phyloP scores from a whole-genome alignment of 2,797 vertebrate genomes.

The Hybognathus amarus region DNA sequence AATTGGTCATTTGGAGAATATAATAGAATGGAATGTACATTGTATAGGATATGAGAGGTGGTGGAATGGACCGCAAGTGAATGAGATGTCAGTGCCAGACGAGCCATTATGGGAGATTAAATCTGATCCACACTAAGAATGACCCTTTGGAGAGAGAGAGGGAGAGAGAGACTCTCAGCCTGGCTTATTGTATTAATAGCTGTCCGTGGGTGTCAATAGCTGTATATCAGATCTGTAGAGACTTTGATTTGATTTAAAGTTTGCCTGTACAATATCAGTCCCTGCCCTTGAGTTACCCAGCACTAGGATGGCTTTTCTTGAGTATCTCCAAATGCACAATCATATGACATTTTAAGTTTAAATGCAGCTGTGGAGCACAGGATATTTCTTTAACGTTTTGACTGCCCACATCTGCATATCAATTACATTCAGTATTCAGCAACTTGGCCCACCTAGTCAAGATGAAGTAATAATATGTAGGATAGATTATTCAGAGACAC shows the following conservation, averaged over 20 bases:
- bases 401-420: not conserved
- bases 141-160: conserved; percentile 44
- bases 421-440: not conserved
- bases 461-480: not conserved
- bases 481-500: not conserved
- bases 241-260: conserved; percentile 53
- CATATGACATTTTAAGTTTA: not conserved
- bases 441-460: not conserved
- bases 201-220: conserved; percentile 51
- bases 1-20: not conserved
- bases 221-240: conserved; percentile 56
- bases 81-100: conserved; percentile 46
- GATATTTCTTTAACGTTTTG: not conserved
- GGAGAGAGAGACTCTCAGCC: not conserved
- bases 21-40: not conserved
- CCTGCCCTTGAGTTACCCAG: conserved; percentile 17
- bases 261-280: conserved; percentile 16
- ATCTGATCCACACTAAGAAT: conserved; percentile 47
- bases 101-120: conserved; percentile 62
- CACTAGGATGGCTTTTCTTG: conserved; percentile 1
- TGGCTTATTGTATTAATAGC: conserved; percentile 52
- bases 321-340: conserved; percentile 4
- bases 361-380: not conserved
- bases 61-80: conserved; percentile 3
- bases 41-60: not conserved